Evolutionary conservation across 1,140 invertebrate species (phyloP).

Genomic region (Reticulitermes speratus): DNA sequence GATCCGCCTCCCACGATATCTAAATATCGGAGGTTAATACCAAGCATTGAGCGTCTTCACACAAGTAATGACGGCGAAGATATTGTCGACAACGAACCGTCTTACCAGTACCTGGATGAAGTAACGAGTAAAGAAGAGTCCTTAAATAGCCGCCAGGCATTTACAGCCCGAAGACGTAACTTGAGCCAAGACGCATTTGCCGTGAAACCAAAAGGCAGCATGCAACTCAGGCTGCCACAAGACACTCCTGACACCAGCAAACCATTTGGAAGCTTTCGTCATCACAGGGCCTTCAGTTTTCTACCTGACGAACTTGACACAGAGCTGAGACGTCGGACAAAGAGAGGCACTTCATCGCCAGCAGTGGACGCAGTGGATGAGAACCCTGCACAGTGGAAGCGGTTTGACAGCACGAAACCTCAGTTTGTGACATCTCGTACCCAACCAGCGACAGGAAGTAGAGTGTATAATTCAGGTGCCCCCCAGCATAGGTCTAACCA

Average conservation of each 20-base stretch:
- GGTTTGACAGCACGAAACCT: constrained; percentile 1
- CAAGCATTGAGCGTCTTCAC: background rate
- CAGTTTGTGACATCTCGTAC: constrained; percentile 25
- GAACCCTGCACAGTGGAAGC: background rate
- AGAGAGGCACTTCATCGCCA: background rate
- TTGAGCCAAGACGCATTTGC: background rate
- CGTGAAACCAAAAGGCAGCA: background rate
- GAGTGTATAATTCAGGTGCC: background rate
- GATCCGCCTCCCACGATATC: background rate
- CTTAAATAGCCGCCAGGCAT: background rate
- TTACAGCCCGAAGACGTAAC: background rate
- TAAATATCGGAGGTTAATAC: background rate
- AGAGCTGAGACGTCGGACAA: background rate
- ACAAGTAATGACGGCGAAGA: background rate
- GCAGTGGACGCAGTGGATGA: constrained; percentile 19
- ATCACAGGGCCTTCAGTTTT: background rate
- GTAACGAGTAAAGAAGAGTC: background rate
- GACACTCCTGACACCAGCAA: background rate
- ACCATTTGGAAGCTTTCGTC: background rate
- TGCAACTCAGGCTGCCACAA: background rate
- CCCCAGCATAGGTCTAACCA: too few relatives aligned
- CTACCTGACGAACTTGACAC: background rate
- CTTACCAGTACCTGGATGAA: background rate
- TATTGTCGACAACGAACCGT: background rate
- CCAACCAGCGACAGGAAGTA: background rate